Evolutionary conservation across 2,113 vertebrate genomes (phyloP), one percentile per base, ranked within the genome.

Genomic region (Leptocoma aspasia): DNA sequence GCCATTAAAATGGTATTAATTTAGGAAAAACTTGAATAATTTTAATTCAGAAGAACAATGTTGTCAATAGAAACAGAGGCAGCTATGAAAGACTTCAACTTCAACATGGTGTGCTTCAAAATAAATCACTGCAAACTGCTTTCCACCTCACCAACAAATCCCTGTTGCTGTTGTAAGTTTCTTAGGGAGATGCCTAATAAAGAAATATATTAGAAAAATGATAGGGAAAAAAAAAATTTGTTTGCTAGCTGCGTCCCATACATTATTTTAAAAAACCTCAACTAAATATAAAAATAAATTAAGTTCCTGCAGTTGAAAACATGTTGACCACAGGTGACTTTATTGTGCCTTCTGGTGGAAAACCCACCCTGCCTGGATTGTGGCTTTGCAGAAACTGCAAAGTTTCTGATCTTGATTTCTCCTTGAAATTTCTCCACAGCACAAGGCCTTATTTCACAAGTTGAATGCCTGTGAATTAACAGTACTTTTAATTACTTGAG

Each of bases 401-500:
- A 91, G 52, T 64, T 79, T 49, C 53, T 72, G 9, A 75, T 92
- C 65, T 83, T 81, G 39, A 47, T 87, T 96, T 95, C 94, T 89
- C 84, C 91, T 89, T 89, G 82, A 89, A 83, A 61, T 35, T 31
- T 69, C 41, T 91, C 33, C 86, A n/a, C 56, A 72, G 41, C 53
- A 49, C 61, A 83, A 42, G 52, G 73, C 23, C 44, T 59, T 14
- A 59, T 79, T 89, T 91, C 61, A 63, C 35, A 16, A 82, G 57
- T 41, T 71, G 66, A 92, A 78, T 52, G 91, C 33, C 41, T 71
- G 15, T 28, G 69, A 94, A 95, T 92, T 95, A 93, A 82, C 77
- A 89, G 41, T 18, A 78, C 49, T 82, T 89, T 91, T 89, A 91
- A 92, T 94, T 96, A 86, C 80, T 79, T 78, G 10, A 92, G 91